phyloP scores from a whole-genome alignment of 2,888 invertebrate species.

The Tridacna gigas region DNA sequence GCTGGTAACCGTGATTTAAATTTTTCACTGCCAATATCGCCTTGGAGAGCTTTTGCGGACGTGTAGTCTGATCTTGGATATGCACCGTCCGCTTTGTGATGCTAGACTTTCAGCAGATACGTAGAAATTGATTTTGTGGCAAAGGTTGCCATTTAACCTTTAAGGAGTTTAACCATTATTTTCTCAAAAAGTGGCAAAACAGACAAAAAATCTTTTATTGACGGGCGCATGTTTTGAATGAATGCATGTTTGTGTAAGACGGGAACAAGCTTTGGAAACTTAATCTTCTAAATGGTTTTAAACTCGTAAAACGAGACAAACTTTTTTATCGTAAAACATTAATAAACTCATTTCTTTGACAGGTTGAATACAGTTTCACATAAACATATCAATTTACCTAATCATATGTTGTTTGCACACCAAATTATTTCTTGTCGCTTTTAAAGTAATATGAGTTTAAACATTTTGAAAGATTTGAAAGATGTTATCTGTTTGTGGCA shows the following conservation, averaged over 20 bases:
- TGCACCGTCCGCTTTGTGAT: too few species aligned
- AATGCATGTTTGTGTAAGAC: background rate
- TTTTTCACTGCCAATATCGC: too few species aligned
- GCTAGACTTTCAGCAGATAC: too few species aligned
- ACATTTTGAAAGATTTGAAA: slow-evolving; percentile 9
- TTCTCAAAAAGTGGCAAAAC: too few species aligned
- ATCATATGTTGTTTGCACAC: slow-evolving; percentile 18
- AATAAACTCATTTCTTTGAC: slow-evolving; percentile 17
- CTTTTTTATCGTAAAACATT: slow-evolving; percentile 9
- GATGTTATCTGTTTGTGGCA: slow-evolving; percentile 15
- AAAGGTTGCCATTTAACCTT: too few species aligned
- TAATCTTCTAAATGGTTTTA: slow-evolving; percentile 19
- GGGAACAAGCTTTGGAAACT: background rate
- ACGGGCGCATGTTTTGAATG: background rate
- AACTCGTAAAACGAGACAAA: slow-evolving; percentile 7
- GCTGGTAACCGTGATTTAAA: too few species aligned
- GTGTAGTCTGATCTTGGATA: too few species aligned
- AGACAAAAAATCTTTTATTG: too few species aligned
- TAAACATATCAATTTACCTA: slow-evolving; percentile 26
- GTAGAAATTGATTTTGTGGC: too few species aligned
- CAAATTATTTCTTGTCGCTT: background rate
- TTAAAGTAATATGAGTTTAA: background rate
- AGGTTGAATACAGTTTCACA: slow-evolving; percentile 1
- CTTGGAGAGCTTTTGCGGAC: too few species aligned
- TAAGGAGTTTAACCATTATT: too few species aligned